These are phyloP conservation scores for Pseudomugil gertrudae DNA, from an alignment of 2,797 vertebrate species.

Conservation along the genomic window DNA sequence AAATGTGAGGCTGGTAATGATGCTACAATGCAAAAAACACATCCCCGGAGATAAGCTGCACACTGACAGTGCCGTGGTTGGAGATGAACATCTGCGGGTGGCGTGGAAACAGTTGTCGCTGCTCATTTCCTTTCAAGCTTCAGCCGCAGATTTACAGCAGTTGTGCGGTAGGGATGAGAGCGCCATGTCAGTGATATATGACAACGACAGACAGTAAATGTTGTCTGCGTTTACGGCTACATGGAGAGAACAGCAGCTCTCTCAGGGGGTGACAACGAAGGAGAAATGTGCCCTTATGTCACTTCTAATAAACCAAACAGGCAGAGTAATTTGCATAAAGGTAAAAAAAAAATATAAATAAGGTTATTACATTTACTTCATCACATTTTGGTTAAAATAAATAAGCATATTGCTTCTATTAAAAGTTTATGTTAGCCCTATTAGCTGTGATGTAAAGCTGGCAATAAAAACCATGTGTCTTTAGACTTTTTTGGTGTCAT, in stretches of 20 bases:
- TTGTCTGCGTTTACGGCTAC: slow-evolving; percentile 58
- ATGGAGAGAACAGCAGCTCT: slow-evolving; percentile 30
- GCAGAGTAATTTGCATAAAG: background rate
- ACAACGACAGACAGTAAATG: slow-evolving; percentile 39
- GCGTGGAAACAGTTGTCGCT: slow-evolving; percentile 49
- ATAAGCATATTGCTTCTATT: background rate
- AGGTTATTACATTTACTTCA: too few species aligned
- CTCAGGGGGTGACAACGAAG: slow-evolving; percentile 8
- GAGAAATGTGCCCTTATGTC: slow-evolving; percentile 9
- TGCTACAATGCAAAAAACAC: background rate
- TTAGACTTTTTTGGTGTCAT: slow-evolving; percentile 17
- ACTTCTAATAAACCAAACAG: background rate
- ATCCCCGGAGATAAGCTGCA: background rate
- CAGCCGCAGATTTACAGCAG: slow-evolving; percentile 65
- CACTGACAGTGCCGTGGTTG: slow-evolving; percentile 4
- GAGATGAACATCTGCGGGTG: slow-evolving; percentile 48
- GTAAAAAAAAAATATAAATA: background rate
- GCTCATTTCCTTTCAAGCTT: slow-evolving; percentile 44
- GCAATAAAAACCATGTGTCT: background rate
- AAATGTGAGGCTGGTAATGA: background rate
- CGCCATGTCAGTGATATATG: slow-evolving; percentile 50
- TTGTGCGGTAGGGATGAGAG: slow-evolving; percentile 35
- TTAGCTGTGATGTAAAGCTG: background rate
- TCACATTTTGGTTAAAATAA: background rate
- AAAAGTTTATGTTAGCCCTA: background rate